Evolutionary conservation across 2,113 vertebrate genomes (phyloP).

Genomic region (Malaclemys terrapin): DNA sequence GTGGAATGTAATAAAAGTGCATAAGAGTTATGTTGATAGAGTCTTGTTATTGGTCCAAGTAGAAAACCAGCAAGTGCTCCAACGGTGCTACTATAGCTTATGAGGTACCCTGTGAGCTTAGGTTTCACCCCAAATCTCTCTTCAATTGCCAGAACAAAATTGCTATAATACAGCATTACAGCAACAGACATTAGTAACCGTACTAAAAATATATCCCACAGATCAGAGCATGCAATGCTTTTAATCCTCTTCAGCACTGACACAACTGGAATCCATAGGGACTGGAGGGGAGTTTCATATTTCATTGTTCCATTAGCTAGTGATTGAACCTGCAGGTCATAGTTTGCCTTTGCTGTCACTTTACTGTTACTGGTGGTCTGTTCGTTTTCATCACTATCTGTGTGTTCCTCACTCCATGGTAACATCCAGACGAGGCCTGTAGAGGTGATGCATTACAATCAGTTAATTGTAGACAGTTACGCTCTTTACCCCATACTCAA

Average conservation of each 20-base stretch:
- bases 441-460: background rate
- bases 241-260: conserved; percentile 82
- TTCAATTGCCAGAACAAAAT: conserved; percentile 93
- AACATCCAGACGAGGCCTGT: conserved; percentile 92
- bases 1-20: conserved; percentile 89
- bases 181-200: conserved; percentile 92
- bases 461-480: background rate
- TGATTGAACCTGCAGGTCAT: background rate
- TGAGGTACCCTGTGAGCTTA: conserved; percentile 88
- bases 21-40: conserved; percentile 86
- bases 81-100: conserved; percentile 92
- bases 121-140: conserved; percentile 92
- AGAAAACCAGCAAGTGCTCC: conserved; percentile 89
- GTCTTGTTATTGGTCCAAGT: conserved; percentile 87
- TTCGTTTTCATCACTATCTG: background rate
- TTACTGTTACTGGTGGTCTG: background rate
- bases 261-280: conserved; percentile 79
- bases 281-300: conserved; percentile 5
- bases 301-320: background rate
- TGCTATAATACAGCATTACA: conserved; percentile 94
- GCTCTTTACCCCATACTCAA: background rate
- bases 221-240: conserved; percentile 84
- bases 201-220: conserved; percentile 93
- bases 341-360: background rate
- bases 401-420: conserved; percentile 82